phyloP scores from a whole-genome alignment of 2,113 vertebrate species.

The Phalacrocorax brasilianus region DNA sequence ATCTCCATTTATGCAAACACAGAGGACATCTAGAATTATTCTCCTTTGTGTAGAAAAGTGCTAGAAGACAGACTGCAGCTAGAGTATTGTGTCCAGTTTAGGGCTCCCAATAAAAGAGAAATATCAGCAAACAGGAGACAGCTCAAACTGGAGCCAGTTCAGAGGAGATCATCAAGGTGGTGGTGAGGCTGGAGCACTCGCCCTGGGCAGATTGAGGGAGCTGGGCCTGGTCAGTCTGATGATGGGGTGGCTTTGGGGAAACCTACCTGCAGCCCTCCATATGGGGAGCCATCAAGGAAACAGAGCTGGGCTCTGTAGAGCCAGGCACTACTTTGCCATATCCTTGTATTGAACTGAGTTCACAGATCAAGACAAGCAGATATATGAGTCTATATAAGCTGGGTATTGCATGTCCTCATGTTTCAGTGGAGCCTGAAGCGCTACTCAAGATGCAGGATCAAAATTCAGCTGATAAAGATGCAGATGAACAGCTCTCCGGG shows the following conservation, averaged over 20 bases:
- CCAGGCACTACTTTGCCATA: background rate
- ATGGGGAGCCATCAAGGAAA: background rate
- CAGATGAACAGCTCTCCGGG: background rate
- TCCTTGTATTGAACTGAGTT: background rate
- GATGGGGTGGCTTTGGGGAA: background rate
- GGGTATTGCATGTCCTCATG: background rate
- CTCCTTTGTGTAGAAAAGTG: background rate
- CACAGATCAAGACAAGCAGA: background rate
- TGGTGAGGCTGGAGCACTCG: accelerated
- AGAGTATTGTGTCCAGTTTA: accelerated
- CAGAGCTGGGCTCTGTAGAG: background rate
- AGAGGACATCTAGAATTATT: background rate
- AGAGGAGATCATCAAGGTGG: background rate
- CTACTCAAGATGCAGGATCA: background rate
- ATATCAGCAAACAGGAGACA: background rate
- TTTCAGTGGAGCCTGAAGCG: background rate
- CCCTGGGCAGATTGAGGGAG: background rate
- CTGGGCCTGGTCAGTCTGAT: background rate
- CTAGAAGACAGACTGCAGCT: background rate
- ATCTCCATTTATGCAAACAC: background rate
- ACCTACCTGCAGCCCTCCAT: background rate
- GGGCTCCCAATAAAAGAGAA: background rate
- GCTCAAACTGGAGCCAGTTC: background rate
- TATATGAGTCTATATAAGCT: background rate
- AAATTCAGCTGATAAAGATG: background rate